These are phyloP conservation scores for Matsumurasca onukii DNA, from an alignment of 1,140 invertebrate genomes.

Conservation along the genomic window DNA sequence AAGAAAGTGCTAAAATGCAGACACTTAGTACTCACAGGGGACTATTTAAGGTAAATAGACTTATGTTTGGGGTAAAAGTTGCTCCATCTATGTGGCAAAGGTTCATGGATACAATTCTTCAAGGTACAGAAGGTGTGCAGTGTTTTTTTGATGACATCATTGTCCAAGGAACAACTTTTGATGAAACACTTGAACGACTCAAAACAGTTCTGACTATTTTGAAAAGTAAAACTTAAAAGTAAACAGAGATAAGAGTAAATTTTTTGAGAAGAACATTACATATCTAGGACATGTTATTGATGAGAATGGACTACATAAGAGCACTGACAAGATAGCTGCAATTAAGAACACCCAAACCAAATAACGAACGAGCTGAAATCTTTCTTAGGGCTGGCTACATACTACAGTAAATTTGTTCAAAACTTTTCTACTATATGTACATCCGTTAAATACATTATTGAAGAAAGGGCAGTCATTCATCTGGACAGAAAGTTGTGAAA, in stretches of 20 bases:
- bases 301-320: background rate
- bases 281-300: background rate
- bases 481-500: no score
- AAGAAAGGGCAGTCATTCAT: no score
- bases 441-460: no score
- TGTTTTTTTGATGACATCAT: conserved; percentile 34
- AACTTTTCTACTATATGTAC: no score
- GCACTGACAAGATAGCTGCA: no score
- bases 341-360: no score
- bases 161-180: background rate
- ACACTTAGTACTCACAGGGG: conserved; percentile 44
- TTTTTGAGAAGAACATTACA: background rate
- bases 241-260: background rate
- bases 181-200: background rate
- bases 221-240: background rate
- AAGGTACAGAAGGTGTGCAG: conserved; percentile 19
- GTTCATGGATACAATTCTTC: conserved; percentile 40
- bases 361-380: no score
- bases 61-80: conserved; percentile 43
- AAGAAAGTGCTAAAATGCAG: conserved; percentile 41
- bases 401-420: no score
- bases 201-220: background rate
- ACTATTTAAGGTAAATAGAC: conserved; percentile 43
- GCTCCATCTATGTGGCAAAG: conserved; percentile 43
- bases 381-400: no score